Evolutionary conservation across 2,888 invertebrate genomes (phyloP).

Genomic region (Camponotus fellah): DNA sequence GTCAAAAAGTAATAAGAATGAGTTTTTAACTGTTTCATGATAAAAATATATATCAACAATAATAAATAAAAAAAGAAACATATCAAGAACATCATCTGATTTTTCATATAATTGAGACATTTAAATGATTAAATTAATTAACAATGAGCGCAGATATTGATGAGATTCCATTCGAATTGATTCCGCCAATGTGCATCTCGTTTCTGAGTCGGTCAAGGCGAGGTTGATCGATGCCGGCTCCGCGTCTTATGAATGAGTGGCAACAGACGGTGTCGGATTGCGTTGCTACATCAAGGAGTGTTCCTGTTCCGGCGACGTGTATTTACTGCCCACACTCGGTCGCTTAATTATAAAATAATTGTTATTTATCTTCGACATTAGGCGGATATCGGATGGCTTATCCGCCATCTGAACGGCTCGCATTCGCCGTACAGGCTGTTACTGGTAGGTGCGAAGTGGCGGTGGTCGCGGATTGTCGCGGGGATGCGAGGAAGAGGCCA

Average conservation of each 20-base stretch:
- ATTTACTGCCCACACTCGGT: conserved; percentile 76
- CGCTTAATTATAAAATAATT: conserved; percentile 84
- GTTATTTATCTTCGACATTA: conserved; percentile 81
- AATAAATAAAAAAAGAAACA: background rate
- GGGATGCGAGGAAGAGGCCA: conserved; percentile 29
- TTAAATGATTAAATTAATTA: background rate
- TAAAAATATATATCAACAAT: conserved; percentile 50
- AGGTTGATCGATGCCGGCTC: conserved; percentile 83
- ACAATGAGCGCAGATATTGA: background rate
- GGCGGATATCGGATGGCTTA: conserved; percentile 75
- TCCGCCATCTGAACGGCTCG: conserved; percentile 64
- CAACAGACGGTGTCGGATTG: conserved; percentile 79
- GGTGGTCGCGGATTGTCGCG: conserved; percentile 31
- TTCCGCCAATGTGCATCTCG: background rate
- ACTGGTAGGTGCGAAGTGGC: conserved; percentile 24
- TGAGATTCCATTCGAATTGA: background rate
- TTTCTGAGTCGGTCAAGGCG: conserved; percentile 51
- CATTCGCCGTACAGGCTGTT: conserved; percentile 39
- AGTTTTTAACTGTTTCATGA: conserved; percentile 1
- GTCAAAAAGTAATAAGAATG: no score
- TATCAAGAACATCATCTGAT: background rate
- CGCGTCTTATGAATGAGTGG: conserved; percentile 82
- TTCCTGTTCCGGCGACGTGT: conserved; percentile 57
- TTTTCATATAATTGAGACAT: conserved; percentile 32
- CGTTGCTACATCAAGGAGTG: conserved; percentile 58